Evolutionary conservation across 2,113 vertebrate species (phyloP), one percentile per base, ranked within the genome.

Genomic region (Tenebrosternarchus preto): DNA sequence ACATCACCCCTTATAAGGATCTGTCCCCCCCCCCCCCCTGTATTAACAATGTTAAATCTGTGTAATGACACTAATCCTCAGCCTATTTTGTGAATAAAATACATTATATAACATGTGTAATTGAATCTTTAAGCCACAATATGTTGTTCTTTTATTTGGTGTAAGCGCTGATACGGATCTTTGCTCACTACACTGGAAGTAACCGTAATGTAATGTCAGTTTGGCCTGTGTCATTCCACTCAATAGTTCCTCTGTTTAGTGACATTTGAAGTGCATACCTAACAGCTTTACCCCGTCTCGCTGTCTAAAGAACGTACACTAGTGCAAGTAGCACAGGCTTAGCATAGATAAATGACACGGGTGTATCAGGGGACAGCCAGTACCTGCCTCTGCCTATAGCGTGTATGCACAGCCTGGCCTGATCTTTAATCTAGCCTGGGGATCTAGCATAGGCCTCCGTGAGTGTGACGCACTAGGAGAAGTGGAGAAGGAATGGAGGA

Each of bases 351-450:
- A 85, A 82, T 82, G 68, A 76, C 64, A 85, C 50, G 4, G 3
- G 56, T 4, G 77, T 85, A 43, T 68, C 80, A 73, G 31, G 77
- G 83, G 80, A 78, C 80, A 76, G 29, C 22, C 50, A 17, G 39
- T 77, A 79, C 77, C 77, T 73, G 66, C 25, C 11, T 73, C 46
- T 82, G 73, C 83, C 80, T 39, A 73, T 72, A 85, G 72, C 61
- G 56, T 50, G 55, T 36, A 67, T 72, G 66, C 56, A 22, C 63
- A 85, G 57, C 68, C 78, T 77, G 72, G 84, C 80, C 68, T 82
- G 84, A 85, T 85, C 80, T 82, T 56, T 77, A 85, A 82, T 77
- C 73, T 85, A 76, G 73, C 80, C 84, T 82, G 68, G 79, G 84
- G 84, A 85, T 77, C 29, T 16, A 82, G 63, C 57, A 12, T 53